These are phyloP conservation scores for Anoncus sp. DNA, from an alignment of 2,888 invertebrate species.

Conservation along the genomic window DNA sequence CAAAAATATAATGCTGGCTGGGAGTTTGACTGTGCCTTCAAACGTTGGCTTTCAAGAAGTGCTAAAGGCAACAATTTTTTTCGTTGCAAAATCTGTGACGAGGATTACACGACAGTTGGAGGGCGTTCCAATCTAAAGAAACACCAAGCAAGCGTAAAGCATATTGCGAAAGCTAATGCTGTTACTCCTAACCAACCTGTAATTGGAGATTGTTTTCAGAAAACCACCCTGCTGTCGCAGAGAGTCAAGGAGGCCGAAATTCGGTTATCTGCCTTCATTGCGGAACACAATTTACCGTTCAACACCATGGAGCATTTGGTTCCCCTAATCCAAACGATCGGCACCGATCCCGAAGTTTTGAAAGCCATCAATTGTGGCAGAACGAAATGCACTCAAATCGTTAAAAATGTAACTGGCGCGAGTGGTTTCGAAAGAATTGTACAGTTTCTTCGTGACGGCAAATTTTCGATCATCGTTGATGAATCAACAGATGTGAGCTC, in stretches of 20 bases:
- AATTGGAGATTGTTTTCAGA: conserved; percentile 5
- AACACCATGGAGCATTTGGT: conserved; percentile 64
- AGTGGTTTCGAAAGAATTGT: neutral
- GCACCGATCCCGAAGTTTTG: conserved; percentile 69
- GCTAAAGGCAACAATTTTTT: conserved; percentile 16
- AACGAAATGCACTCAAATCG: conserved; percentile 64
- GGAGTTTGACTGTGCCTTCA: conserved; percentile 9
- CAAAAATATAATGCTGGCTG: conserved; percentile 25
- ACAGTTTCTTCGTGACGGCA: neutral
- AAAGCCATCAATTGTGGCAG: conserved; percentile 61
- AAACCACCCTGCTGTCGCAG: neutral
- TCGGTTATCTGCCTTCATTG: conserved; percentile 62
- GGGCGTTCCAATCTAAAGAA: conserved; percentile 13
- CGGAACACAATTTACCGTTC: conserved; percentile 70
- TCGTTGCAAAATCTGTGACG: conserved; percentile 19
- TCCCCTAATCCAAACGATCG: conserved; percentile 59
- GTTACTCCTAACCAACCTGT: neutral
- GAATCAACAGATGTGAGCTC: conserved; percentile 58
- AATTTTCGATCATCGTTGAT: conserved; percentile 65
- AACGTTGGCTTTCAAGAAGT: conserved; percentile 12
- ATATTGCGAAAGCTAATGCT: neutral
- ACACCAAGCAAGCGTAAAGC: conserved; percentile 13
- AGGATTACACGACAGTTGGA: conserved; percentile 17
- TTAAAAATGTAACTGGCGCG: conserved; percentile 56
- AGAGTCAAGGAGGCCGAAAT: conserved; percentile 62